phyloP scores from a whole-genome alignment of 2,113 vertebrate species.

The Sebastes schlegelii region DNA sequence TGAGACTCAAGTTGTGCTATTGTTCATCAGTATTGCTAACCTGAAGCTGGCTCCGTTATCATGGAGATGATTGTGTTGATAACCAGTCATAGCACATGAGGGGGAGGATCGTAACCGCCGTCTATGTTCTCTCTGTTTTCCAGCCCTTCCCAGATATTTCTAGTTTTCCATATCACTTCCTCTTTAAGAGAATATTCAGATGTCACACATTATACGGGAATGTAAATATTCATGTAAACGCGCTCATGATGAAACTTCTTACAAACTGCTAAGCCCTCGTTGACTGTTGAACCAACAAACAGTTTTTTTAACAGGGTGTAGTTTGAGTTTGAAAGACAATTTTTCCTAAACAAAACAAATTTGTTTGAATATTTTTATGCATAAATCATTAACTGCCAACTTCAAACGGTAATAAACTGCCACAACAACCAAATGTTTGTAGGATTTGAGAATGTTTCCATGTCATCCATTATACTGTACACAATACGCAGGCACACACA shows the following conservation, averaged over 20 bases:
- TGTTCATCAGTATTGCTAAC: background rate
- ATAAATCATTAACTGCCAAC: slow-evolving; percentile 76
- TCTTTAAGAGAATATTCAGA: slow-evolving; percentile 54
- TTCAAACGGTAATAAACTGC: slow-evolving; percentile 73
- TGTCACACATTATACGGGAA: slow-evolving; percentile 66
- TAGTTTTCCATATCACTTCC: slow-evolving; percentile 47
- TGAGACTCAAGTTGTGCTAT: background rate
- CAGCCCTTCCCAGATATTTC: background rate
- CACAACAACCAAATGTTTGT: slow-evolving; percentile 74
- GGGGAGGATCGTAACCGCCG: background rate
- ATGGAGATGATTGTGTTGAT: background rate
- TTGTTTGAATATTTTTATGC: slow-evolving; percentile 74
- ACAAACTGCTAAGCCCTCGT: slow-evolving; percentile 28
- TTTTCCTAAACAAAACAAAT: slow-evolving; percentile 74
- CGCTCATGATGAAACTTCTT: slow-evolving; percentile 43
- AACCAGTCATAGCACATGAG: background rate
- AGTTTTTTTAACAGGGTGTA: slow-evolving; percentile 26
- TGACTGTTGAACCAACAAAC: slow-evolving; percentile 54
- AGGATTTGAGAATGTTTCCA: slow-evolving; percentile 72
- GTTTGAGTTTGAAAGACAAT: slow-evolving; percentile 59
- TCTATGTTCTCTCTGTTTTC: background rate
- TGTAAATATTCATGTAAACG: slow-evolving; percentile 70
- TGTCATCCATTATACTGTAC: slow-evolving; percentile 66
- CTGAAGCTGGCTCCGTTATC: background rate
- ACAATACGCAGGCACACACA: slow-evolving; percentile 43